Conservation (phyloP, 37 sponge, comb jelly and placozoan genomes). For the Oscarella lobularis region DNA sequence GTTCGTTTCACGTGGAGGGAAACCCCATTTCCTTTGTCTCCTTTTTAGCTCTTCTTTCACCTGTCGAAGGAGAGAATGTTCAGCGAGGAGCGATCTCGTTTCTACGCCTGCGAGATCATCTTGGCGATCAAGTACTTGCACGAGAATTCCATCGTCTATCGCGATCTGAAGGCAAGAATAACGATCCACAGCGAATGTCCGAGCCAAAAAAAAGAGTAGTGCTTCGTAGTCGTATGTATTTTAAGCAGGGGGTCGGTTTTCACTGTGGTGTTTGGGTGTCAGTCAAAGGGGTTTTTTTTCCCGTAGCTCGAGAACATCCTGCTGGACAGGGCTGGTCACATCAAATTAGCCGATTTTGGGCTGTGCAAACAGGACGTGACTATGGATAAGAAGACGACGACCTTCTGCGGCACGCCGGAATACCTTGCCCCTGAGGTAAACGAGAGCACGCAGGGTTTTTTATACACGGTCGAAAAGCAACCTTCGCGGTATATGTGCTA, state of each 20-base stretch:
- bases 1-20: no score
- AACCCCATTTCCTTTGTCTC: conserved; percentile 8
- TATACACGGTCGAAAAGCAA: no score
- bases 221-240: no score
- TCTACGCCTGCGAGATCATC: conserved; percentile 87
- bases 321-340: conserved; percentile 83
- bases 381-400: no score
- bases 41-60: conserved; percentile 85
- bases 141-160: conserved; percentile 62
- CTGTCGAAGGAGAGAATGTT: conserved; percentile 78
- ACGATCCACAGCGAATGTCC: no score
- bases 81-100: conserved; percentile 81
- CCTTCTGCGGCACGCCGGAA: conserved; percentile 94
- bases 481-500: no score
- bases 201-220: no score
- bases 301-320: conserved; percentile 89
- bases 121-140: conserved; percentile 88
- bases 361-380: conserved; percentile 92
- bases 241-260: conserved; percentile 7
- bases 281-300: no score
- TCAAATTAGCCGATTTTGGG: no score
- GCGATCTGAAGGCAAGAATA: no score
- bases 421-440: conserved; percentile 95
- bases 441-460: no score
- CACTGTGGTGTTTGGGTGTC: conserved; percentile 3